Percentiles rank a stretch among this genome's conserved stretches.
phyloP scores from a whole-genome alignment of 2,888 invertebrate genomes.

The Drosophila prostipennis region DNA sequence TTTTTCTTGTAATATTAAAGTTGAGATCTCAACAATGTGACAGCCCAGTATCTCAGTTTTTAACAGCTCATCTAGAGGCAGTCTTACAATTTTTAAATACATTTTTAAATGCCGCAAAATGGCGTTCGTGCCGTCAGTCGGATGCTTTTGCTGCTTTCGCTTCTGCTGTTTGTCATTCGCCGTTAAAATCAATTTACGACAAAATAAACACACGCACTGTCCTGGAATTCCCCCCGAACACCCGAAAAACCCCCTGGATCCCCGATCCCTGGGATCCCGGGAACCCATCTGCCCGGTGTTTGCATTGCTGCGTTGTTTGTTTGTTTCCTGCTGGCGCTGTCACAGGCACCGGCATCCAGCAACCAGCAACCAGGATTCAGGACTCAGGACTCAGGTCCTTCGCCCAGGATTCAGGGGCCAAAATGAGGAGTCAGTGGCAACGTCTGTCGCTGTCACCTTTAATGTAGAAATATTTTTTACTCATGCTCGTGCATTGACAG shows the following conservation, averaged over 20 bases:
- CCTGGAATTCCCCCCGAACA: slow-evolving; percentile 30
- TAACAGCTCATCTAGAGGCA: slow-evolving; percentile 25
- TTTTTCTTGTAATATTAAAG: neutral
- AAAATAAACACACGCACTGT: slow-evolving; percentile 74
- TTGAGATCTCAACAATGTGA: neutral
- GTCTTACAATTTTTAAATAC: slow-evolving; percentile 63
- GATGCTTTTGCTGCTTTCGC: slow-evolving; percentile 39
- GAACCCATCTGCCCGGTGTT: slow-evolving; percentile 50
- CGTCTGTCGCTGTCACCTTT: slow-evolving; percentile 74
- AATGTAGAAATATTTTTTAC: slow-evolving; percentile 69
- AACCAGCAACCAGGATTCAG: slow-evolving; percentile 23
- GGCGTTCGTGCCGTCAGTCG: slow-evolving; percentile 49
- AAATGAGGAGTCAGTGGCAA: slow-evolving; percentile 51
- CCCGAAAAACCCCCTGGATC: slow-evolving; percentile 9
- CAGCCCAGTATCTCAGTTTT: slow-evolving; percentile 3
- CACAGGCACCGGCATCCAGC: slow-evolving; percentile 39
- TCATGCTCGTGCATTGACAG: slow-evolving; percentile 46
- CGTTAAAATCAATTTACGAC: slow-evolving; percentile 79
- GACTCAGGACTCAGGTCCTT: slow-evolving; percentile 18
- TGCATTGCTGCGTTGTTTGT: slow-evolving; percentile 71
- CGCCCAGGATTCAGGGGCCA: slow-evolving; percentile 14
- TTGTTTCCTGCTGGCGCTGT: slow-evolving; percentile 65
- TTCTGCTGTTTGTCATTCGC: slow-evolving; percentile 72
- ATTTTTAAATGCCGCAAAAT: slow-evolving; percentile 67
- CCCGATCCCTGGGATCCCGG: slow-evolving; percentile 1